Conservation (phyloP, 2,888 invertebrate species). For the Callyntrura sp. region DNA sequence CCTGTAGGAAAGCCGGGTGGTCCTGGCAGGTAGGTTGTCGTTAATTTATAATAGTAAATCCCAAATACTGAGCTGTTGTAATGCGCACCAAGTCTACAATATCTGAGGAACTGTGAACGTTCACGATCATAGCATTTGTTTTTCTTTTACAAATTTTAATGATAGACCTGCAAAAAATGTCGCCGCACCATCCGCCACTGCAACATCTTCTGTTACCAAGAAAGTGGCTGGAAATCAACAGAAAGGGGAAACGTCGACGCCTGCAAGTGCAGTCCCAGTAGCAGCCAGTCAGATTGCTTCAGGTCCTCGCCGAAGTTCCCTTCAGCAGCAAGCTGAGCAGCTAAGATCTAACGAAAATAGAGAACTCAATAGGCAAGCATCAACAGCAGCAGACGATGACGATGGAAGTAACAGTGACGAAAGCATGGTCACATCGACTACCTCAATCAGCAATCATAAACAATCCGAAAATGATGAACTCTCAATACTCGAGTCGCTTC, state of each 20-base stretch:
- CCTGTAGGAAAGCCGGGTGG: slow-evolving; percentile 53
- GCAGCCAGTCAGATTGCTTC: slow-evolving; percentile 65
- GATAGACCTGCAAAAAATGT: slow-evolving; percentile 58
- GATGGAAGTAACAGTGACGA: slow-evolving; percentile 38
- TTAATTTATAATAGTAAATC: background rate
- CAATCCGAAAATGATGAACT: slow-evolving; percentile 6
- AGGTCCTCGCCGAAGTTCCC: slow-evolving; percentile 64
- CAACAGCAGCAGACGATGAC: background rate
- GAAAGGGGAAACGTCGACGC: background rate
- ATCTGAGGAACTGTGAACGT: too few relatives aligned
- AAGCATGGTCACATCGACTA: slow-evolving; percentile 33
- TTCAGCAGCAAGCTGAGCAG: slow-evolving; percentile 72
- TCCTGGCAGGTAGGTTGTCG: slow-evolving; percentile 55
- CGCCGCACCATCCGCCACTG: background rate
- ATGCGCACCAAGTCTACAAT: too few relatives aligned
- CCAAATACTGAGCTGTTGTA: background rate
- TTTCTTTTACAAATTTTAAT: background rate
- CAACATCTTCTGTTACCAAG: slow-evolving; percentile 18
- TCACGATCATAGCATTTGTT: background rate
- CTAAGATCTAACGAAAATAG: slow-evolving; percentile 17
- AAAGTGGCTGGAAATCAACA: slow-evolving; percentile 36
- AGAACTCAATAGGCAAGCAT: background rate
- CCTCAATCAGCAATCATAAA: background rate
- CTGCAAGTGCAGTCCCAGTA: background rate
- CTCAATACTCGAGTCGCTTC: background rate